Evolutionary conservation across 2,797 vertebrate genomes (phyloP).

Genomic region (Lacerta bilineata): DNA sequence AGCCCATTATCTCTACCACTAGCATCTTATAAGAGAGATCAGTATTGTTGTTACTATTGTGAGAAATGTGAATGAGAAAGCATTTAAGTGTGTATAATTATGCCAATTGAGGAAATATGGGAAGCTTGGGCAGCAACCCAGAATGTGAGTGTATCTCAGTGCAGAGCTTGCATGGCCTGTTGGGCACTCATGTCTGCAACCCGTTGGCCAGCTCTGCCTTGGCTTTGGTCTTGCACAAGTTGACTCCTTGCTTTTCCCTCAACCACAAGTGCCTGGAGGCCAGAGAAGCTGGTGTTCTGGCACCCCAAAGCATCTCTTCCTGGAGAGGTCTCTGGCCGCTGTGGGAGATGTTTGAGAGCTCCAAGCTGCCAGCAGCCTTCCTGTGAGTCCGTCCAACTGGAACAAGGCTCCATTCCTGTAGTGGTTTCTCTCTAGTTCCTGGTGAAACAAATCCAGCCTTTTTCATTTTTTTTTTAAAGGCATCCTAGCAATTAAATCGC

Average conservation of each 20-base stretch:
- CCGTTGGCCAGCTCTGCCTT: fast-evolving
- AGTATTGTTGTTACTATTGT: background rate
- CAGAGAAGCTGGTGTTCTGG: background rate
- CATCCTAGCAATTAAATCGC: background rate
- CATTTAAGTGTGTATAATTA: background rate
- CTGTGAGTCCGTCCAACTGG: background rate
- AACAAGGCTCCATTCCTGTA: background rate
- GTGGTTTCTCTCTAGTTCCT: background rate
- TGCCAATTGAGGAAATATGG: background rate
- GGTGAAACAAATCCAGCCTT: slow-evolving; percentile 34
- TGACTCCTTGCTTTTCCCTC: background rate
- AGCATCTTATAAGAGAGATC: background rate
- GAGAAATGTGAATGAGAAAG: background rate
- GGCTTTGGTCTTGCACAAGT: background rate
- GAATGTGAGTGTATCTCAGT: too few species aligned
- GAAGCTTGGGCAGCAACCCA: background rate
- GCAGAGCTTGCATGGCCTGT: background rate
- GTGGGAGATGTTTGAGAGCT: background rate
- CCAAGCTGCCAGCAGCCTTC: background rate
- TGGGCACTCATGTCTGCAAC: background rate
- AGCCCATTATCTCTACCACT: too few species aligned
- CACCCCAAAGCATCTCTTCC: background rate
- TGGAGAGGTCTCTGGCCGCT: fast-evolving
- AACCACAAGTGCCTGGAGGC: background rate
- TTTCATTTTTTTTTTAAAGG: background rate